Evolutionary conservation across 2,888 invertebrate species (phyloP).

Genomic region (Volucella inflata): DNA sequence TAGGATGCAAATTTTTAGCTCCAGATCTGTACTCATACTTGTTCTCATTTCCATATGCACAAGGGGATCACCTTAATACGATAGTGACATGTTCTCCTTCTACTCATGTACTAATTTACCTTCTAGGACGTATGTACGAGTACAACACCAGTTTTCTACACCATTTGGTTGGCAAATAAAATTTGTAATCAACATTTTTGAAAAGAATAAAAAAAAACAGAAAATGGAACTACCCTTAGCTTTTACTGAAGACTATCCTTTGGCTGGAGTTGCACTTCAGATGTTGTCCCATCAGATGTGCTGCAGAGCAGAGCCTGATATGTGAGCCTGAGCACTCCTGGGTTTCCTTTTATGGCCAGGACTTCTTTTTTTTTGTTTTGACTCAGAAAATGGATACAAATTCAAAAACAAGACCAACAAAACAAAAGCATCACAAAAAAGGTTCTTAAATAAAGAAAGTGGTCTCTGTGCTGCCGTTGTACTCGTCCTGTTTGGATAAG

Average conservation of each 20-base stretch:
- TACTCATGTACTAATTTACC: not conserved
- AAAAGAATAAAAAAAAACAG: not conserved
- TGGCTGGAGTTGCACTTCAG: slow-evolving; percentile 3
- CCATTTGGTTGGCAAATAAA: slow-evolving; percentile 17
- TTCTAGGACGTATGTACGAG: not conserved
- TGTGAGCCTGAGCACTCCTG: slow-evolving; percentile 5
- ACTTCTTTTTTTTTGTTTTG: slow-evolving; percentile 25
- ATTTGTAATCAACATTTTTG: slow-evolving; percentile 17
- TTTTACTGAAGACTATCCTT: not conserved
- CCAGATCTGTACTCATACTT: slow-evolving; percentile 1
- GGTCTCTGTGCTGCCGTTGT: not conserved
- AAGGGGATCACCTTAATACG: slow-evolving; percentile 4
- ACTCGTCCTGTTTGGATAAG: not conserved
- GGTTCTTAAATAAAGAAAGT: not conserved
- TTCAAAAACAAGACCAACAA: not conserved
- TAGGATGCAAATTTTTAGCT: not conserved
- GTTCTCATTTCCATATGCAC: not conserved
- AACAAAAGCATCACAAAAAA: not conserved
- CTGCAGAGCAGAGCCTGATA: not conserved
- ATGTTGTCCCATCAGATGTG: slow-evolving; percentile 37
- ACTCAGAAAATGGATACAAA: not conserved
- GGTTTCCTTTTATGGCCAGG: slow-evolving; percentile 1
- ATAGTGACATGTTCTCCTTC: not conserved
- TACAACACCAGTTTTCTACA: not conserved
- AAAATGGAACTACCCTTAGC: not conserved